Conservation (phyloP, 2,888 invertebrate genomes). For the Cheilosia variabilis region DNA sequence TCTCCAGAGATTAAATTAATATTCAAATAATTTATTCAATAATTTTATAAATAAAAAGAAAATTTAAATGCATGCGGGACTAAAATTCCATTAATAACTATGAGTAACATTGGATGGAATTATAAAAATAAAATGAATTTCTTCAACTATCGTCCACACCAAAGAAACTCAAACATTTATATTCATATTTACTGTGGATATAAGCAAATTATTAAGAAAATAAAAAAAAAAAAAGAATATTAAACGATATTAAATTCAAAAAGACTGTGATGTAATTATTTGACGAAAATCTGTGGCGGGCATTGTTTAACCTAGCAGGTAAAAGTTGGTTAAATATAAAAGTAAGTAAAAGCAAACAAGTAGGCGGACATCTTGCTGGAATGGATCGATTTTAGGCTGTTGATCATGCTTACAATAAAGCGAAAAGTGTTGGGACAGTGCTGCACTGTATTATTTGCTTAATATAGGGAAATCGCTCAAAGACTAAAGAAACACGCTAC, state of each 20-base stretch:
- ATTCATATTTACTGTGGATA: slow-evolving; percentile 60
- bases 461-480: too few species aligned
- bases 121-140: slow-evolving; percentile 6
- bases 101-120: neutral
- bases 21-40: slow-evolving; percentile 56
- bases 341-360: too few species aligned
- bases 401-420: too few species aligned
- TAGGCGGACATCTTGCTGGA: too few species aligned
- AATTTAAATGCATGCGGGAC: slow-evolving; percentile 8
- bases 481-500: too few species aligned
- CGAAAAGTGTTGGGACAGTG: too few species aligned
- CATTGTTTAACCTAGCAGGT: too few species aligned
- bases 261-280: too few species aligned
- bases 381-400: too few species aligned
- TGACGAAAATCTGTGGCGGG: too few species aligned
- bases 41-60: slow-evolving; percentile 57
- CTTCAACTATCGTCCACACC: slow-evolving; percentile 58
- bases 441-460: too few species aligned
- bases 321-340: too few species aligned
- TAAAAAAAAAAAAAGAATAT: slow-evolving; percentile 45
- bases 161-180: slow-evolving; percentile 72
- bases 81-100: slow-evolving; percentile 7
- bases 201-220: slow-evolving; percentile 60
- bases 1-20: slow-evolving; percentile 65
- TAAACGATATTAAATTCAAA: neutral